These are phyloP conservation scores for Zosterops japonicus DNA, from an alignment of 2,113 vertebrate species.

Conservation along the genomic window DNA sequence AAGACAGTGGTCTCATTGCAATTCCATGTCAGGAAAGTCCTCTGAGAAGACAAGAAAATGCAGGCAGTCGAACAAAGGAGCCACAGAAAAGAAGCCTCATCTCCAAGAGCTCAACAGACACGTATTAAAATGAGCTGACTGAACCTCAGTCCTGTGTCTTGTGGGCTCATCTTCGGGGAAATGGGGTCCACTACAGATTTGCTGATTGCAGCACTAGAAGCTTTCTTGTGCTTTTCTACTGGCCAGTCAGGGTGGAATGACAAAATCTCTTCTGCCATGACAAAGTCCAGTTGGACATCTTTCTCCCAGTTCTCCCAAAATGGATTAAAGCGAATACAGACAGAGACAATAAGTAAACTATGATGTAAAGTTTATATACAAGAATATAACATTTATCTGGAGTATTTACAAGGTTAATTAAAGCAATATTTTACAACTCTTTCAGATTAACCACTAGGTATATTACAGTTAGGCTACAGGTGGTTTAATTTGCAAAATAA, in stretches of 20 bases:
- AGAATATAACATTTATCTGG: conserved; percentile 88
- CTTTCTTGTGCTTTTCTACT: background rate
- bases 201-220: background rate
- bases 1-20: background rate
- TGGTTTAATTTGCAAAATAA: conserved; percentile 68
- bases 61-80: background rate
- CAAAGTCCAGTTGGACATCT: background rate
- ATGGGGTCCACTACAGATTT: background rate
- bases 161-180: background rate
- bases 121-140: background rate
- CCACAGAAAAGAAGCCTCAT: background rate
- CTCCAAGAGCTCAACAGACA: background rate
- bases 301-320: background rate
- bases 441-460: conserved; percentile 73
- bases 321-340: conserved; percentile 24
- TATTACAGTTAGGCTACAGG: conserved; percentile 76
- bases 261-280: background rate
- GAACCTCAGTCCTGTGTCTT: background rate
- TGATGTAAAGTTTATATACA: conserved; percentile 84
- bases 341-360: conserved; percentile 58
- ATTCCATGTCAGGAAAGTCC: background rate
- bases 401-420: conserved; percentile 92
- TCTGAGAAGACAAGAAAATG: background rate
- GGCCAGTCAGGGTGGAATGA: background rate
- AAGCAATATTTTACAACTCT: conserved; percentile 86